Evolutionary conservation across 2,113 vertebrate genomes (phyloP).

Genomic region (Haliaeetus leucogaster): DNA sequence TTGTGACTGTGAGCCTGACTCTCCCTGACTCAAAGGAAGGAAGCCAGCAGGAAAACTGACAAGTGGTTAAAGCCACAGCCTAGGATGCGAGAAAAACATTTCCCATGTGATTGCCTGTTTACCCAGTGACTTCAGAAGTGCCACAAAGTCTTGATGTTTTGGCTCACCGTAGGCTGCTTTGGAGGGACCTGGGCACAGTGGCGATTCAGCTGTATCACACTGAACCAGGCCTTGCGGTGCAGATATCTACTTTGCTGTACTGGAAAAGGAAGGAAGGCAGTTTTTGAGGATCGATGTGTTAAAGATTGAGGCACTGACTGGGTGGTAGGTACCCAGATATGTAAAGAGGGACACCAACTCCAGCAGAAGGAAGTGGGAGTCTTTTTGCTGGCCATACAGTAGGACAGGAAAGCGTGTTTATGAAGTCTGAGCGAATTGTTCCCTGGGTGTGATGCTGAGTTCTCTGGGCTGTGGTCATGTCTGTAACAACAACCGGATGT

Average conservation of each 20-base stretch:
- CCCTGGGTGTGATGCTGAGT: accelerated
- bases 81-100: background rate
- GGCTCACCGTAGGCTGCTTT: background rate
- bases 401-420: background rate
- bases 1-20: background rate
- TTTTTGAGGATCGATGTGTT: accelerated
- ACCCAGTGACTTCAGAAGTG: background rate
- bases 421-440: background rate
- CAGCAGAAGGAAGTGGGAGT: background rate
- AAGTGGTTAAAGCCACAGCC: background rate
- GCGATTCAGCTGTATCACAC: background rate
- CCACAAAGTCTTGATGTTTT: background rate
- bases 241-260: background rate
- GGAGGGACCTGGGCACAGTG: accelerated
- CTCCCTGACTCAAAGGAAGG: background rate
- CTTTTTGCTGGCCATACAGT: background rate
- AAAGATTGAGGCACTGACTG: background rate
- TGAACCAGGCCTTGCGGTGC: accelerated
- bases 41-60: background rate
- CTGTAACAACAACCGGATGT: background rate
- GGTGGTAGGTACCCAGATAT: background rate
- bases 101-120: background rate
- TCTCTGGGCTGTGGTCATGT: accelerated
- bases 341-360: background rate
- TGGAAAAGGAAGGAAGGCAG: background rate